Conservation (phyloP, 2,797 vertebrate genomes). For the Capromys pilorides region DNA sequence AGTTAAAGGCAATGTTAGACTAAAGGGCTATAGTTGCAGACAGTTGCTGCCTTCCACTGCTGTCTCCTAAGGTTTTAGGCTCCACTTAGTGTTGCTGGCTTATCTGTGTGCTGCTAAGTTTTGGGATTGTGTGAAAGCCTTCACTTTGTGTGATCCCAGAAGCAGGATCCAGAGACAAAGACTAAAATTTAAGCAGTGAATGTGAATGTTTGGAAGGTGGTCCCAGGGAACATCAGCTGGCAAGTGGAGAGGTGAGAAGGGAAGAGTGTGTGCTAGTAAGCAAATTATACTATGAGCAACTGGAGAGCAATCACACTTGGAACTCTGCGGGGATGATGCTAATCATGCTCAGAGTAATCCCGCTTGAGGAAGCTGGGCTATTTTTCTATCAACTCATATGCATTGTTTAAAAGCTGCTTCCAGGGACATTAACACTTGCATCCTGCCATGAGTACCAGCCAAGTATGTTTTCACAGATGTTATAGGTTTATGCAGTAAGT, state of each 20-base stretch:
- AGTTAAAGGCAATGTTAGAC: not conserved
- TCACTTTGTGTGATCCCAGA: not conserved
- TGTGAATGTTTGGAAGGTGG: slow-evolving; percentile 9
- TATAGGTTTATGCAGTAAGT: not conserved
- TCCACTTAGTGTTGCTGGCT: not conserved
- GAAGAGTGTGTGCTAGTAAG: not conserved
- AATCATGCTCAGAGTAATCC: not conserved
- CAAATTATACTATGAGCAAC: not conserved
- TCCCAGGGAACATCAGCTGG: not conserved
- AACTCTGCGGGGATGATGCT: not conserved
- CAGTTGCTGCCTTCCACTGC: not conserved
- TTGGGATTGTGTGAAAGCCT: not conserved
- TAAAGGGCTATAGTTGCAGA: not conserved
- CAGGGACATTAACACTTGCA: not conserved
- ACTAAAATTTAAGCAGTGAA: not conserved
- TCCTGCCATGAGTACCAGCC: not conserved
- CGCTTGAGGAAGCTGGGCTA: not conserved
- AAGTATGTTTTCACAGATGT: not conserved
- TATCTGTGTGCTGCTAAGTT: not conserved
- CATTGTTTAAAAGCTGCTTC: not conserved
- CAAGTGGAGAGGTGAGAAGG: not conserved
- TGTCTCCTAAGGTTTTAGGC: not conserved
- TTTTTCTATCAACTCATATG: not conserved
- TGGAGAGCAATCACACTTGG: not conserved
- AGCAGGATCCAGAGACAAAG: not conserved